These are phyloP conservation scores for Ryuthela nishihirai DNA, from an alignment of 2,888 invertebrate species.

Conservation along the genomic window DNA sequence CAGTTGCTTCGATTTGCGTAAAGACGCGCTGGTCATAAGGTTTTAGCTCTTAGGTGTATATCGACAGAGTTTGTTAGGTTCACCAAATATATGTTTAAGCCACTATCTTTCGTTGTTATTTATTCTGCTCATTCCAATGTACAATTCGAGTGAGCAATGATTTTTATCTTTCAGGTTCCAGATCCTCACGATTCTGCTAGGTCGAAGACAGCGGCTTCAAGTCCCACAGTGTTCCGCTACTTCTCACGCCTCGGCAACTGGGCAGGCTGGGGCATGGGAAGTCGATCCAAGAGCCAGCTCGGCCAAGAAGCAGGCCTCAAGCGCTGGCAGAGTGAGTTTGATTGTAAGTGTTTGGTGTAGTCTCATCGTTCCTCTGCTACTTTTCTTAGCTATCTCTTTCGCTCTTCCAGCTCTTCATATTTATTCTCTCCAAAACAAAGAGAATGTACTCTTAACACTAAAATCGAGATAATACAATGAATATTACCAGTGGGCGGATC, in stretches of 20 bases:
- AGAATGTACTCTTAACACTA: too few species aligned
- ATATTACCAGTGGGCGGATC: too few species aligned
- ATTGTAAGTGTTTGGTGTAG: slow-evolving; percentile 39
- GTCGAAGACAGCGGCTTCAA: slow-evolving; percentile 25
- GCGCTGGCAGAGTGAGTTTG: slow-evolving; percentile 45
- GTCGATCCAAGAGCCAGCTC: slow-evolving; percentile 48
- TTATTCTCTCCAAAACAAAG: slow-evolving; percentile 12
- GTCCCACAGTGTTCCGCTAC: slow-evolving; percentile 38
- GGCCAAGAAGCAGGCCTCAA: slow-evolving; percentile 41
- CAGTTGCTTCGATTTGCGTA: too few species aligned
- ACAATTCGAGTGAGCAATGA: neutral
- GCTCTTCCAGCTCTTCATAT: neutral
- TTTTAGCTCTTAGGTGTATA: too few species aligned
- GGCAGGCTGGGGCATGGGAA: slow-evolving; percentile 43
- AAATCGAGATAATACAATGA: too few species aligned
- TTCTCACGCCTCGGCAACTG: slow-evolving; percentile 42
- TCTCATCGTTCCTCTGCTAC: slow-evolving; percentile 20
- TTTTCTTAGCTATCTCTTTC: slow-evolving; percentile 7
- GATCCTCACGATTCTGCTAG: slow-evolving; percentile 33
- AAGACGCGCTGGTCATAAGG: too few species aligned
- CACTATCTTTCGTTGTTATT: too few species aligned
- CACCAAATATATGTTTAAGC: too few species aligned
- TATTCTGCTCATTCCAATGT: neutral
- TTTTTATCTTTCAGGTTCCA: slow-evolving; percentile 19
- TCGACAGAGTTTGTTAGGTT: too few species aligned